These are phyloP conservation scores for Oncopodura yosiiana DNA, from an alignment of 1,140 invertebrate species.

Conservation along the genomic window DNA sequence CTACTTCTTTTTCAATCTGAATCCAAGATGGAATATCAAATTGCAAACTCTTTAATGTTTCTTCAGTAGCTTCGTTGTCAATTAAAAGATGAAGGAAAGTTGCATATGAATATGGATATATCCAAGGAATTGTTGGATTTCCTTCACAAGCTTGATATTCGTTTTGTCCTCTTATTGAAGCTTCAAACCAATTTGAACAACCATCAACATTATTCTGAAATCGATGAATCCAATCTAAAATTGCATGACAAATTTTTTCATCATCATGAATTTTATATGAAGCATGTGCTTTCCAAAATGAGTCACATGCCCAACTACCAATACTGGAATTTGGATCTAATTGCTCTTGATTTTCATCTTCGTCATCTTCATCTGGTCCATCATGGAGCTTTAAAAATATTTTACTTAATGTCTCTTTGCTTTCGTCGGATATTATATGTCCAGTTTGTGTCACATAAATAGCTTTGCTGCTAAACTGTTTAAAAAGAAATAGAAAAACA, in stretches of 20 bases:
- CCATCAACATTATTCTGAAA: conserved; percentile 37
- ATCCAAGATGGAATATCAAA: conserved; percentile 18
- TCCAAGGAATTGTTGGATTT: conserved; percentile 35
- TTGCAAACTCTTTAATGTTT: background rate
- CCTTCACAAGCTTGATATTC: conserved; percentile 36
- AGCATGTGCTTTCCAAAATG: conserved; percentile 5
- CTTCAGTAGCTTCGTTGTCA: background rate
- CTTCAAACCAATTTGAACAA: conserved; percentile 36
- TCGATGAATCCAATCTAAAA: conserved; percentile 37
- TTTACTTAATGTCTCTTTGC: conserved; percentile 1
- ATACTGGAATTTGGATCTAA: no score
- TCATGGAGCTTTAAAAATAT: conserved; percentile 6
- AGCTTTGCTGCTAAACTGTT: background rate
- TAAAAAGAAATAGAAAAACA: background rate
- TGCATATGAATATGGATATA: conserved; percentile 18
- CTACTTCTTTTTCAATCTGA: conserved; percentile 16
- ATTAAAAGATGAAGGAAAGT: conserved; percentile 11
- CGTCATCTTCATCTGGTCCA: conserved; percentile 10
- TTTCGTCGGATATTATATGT: conserved; percentile 8
- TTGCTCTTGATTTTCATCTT: no score
- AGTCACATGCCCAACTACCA: conserved; percentile 11
- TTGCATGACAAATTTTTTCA: conserved; percentile 1
- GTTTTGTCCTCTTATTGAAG: conserved; percentile 30
- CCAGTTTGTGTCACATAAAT: conserved; percentile 22
- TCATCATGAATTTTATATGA: background rate